Base-by-base conservation (phyloP, 2,888 invertebrate genomes). In the Cerceris rybyensis region DNA sequence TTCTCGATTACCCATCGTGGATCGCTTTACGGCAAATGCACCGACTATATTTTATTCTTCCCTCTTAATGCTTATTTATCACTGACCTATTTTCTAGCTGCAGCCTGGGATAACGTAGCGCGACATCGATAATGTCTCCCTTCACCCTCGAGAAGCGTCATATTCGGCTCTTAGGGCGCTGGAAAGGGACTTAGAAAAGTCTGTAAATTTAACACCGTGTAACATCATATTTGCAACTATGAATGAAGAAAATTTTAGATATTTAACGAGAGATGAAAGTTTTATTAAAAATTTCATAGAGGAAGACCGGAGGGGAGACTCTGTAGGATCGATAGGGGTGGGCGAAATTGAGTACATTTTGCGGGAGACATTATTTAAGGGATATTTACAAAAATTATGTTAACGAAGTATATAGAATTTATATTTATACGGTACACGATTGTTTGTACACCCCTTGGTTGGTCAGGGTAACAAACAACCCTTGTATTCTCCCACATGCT, bases 61-160 rank as follows among this genome's bases (percentile, higher is more conserved):
- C 43, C 49, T 55, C 64, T 49, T 84, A 77, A 85, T 81, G 75
- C 85, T 83, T 85, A 78, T 85, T 85, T 85, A 85, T 85, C 83
- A 72, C 57, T 70, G 84, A 75, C 84, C 84, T 75, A 85, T 72
- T 83, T 81, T 17, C 49, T 65, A 41, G 54, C 17, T 9, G 55
- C 64, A 28, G 74, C 55, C 42, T 54, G 61, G 63, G 72, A 80
- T 80, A 83, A 74, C 59, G 67, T 63, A 61, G 54, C 61, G 41
- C 75, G 50, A 72, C 76, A 77, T 82, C 78, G 80, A 82, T 84
- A 82, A 81, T 71, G 70, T 70, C 75, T 75, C 66, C 61, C 59
- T 49, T 68, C 54, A 59, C 63, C 57, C 60, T 50, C 5, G 54
- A n/a, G 41, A 54, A 43, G 49, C 52, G 41, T 52, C 70, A 57